A percentile compares a stretch with the other conserved stretches of the same genome.
phyloP scores from a whole-genome alignment of 1,140 invertebrate species.

The Drosophila pectinifera region DNA sequence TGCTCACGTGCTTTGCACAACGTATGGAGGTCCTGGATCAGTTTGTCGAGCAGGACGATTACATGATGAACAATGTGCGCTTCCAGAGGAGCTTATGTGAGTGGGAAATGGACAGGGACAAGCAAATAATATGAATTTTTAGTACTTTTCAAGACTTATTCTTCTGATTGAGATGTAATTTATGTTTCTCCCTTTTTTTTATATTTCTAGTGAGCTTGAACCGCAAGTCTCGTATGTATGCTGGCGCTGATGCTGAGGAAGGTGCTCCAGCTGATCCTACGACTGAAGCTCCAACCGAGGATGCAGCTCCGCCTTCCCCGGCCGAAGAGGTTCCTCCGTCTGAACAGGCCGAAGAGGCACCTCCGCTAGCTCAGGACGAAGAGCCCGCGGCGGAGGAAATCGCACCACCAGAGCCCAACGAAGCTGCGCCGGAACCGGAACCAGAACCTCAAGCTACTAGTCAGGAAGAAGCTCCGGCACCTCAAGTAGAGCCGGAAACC shows the following conservation, averaged over 20 bases:
- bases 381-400: slow-evolving; percentile 4
- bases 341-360: slow-evolving; percentile 1
- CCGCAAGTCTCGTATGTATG: slow-evolving; percentile 51
- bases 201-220: slow-evolving; percentile 18
- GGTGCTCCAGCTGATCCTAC: slow-evolving; percentile 11
- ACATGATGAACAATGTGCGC: slow-evolving; percentile 51
- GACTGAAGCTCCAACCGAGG: slow-evolving; percentile 16
- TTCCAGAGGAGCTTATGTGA: slow-evolving; percentile 64
- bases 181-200: not conserved
- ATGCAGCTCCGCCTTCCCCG: not conserved
- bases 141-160: not conserved
- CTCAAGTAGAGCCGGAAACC: not conserved
- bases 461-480: not conserved
- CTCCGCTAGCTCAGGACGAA: not conserved
- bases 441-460: not conserved
- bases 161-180: not conserved
- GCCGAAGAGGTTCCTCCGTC: no score
- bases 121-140: not conserved
- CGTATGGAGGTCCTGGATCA: slow-evolving; percentile 85
- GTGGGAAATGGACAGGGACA: not conserved
- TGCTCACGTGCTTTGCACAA: slow-evolving; percentile 90
- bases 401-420: not conserved
- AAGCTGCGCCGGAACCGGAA: not conserved
- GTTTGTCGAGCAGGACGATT: slow-evolving; percentile 65
- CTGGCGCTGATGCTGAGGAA: slow-evolving; percentile 60